Conservation (phyloP, 2,888 invertebrate species). For the Helicoverpa assulta region DNA sequence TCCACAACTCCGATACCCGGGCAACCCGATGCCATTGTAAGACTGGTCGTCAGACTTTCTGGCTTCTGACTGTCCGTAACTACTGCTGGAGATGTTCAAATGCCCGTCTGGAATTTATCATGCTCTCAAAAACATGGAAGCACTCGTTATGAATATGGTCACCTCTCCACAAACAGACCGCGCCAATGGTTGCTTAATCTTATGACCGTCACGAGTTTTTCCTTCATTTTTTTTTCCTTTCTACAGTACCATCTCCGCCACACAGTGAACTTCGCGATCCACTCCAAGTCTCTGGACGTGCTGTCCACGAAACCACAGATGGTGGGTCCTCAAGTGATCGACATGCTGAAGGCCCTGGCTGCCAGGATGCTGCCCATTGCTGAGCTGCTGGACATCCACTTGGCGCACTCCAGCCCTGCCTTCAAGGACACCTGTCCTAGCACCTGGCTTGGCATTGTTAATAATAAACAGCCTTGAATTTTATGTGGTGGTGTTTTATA, state of each 20-base stretch:
- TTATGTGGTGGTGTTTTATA: background rate
- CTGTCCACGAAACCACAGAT: constrained; percentile 78
- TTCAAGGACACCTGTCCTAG: constrained; percentile 82
- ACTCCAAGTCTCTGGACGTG: constrained; percentile 71
- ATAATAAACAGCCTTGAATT: constrained; percentile 76
- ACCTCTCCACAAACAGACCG: too few relatives aligned
- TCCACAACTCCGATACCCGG: background rate
- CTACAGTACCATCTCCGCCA: constrained; percentile 82
- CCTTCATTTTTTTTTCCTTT: too few relatives aligned
- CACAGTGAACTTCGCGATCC: constrained; percentile 80
- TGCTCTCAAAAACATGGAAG: too few relatives aligned
- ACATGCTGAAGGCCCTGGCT: constrained; percentile 78
- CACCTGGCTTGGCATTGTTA: constrained; percentile 84
- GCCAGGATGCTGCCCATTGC: constrained; percentile 78
- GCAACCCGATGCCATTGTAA: background rate
- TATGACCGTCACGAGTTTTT: too few relatives aligned
- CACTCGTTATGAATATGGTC: too few relatives aligned
- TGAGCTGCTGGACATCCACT: constrained; percentile 81
- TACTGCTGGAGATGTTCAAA: too few relatives aligned
- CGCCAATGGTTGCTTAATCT: too few relatives aligned
- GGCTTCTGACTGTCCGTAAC: too few relatives aligned
- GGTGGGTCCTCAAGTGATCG: constrained; percentile 80
- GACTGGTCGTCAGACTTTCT: too few relatives aligned
- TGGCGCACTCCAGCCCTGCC: constrained; percentile 81
- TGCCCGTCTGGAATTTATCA: too few relatives aligned